These are phyloP conservation scores for Tapera naevia DNA, from an alignment of 2,797 vertebrate species.

Conservation along the genomic window DNA sequence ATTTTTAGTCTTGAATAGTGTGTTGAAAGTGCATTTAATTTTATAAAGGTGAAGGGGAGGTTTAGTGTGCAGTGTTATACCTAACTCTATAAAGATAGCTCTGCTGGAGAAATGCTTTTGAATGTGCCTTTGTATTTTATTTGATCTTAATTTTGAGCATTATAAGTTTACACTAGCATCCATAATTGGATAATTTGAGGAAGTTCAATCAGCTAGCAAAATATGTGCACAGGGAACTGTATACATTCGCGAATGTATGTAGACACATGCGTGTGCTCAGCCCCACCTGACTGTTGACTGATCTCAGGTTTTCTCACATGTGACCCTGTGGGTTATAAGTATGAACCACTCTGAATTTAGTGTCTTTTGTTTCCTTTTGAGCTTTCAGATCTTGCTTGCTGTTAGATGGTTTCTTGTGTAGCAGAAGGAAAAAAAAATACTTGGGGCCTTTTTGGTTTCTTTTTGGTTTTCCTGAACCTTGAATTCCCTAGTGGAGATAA, in stretches of 20 bases:
- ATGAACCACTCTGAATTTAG: not conserved
- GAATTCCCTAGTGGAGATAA: not conserved
- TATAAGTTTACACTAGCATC: not conserved
- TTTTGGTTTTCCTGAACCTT: not conserved
- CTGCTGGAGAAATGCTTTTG: not conserved
- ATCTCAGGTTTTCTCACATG: not conserved
- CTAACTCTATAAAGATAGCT: not conserved
- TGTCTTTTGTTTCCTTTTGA: not conserved
- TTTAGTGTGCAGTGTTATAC: not conserved
- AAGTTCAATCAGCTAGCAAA: not conserved
- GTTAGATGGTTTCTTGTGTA: not conserved
- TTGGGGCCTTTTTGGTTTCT: not conserved
- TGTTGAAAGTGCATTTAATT: not conserved
- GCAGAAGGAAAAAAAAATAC: not conserved
- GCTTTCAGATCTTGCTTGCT: not conserved
- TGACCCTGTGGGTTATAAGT: not conserved
- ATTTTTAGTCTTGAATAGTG: not conserved
- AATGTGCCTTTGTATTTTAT: not conserved
- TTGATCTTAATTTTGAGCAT: not conserved
- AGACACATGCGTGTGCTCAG: not conserved
- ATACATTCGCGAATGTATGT: not conserved
- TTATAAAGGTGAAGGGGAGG: not conserved
- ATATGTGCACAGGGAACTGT: not conserved
- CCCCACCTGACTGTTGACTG: fast-evolving
- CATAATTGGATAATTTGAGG: not conserved